These are phyloP conservation scores for Aradus depressus DNA, from an alignment of 2,888 invertebrate genomes.

Conservation along the genomic window DNA sequence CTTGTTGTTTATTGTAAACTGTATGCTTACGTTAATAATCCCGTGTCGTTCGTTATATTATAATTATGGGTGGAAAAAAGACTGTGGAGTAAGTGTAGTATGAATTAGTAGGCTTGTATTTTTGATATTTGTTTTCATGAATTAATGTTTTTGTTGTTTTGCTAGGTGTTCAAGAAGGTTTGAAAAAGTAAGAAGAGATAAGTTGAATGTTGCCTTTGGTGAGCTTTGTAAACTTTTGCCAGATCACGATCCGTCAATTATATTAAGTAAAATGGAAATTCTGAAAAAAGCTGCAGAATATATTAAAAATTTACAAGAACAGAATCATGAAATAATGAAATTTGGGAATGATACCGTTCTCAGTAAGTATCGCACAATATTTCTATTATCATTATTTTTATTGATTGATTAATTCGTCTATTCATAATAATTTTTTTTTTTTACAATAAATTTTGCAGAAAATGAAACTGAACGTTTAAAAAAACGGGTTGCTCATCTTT, in stretches of 20 bases:
- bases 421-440: constrained; percentile 2
- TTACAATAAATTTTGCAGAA: constrained; percentile 22
- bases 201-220: constrained; percentile 35
- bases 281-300: constrained; percentile 32
- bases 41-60: not conserved
- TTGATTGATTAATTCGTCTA: not conserved
- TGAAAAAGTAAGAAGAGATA: constrained; percentile 34
- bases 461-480: constrained; percentile 29
- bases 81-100: constrained; percentile 25
- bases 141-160: not conserved
- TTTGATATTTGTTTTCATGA: not conserved
- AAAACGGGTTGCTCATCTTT: constrained; percentile 29
- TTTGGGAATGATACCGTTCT: constrained; percentile 19
- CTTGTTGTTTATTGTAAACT: too few species aligned
- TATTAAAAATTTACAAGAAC: constrained; percentile 31
- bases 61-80: constrained; percentile 28
- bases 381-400: not conserved
- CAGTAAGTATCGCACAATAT: constrained; percentile 13
- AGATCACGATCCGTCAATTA: constrained; percentile 33
- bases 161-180: constrained; percentile 31
- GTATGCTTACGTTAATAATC: too few species aligned
- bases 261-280: constrained; percentile 33
- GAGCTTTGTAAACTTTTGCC: constrained; percentile 36
- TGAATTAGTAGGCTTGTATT: not conserved
- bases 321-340: constrained; percentile 30